phyloP scores from a whole-genome alignment of 2,797 vertebrate species.

The Dicrostonyx torquatus region DNA sequence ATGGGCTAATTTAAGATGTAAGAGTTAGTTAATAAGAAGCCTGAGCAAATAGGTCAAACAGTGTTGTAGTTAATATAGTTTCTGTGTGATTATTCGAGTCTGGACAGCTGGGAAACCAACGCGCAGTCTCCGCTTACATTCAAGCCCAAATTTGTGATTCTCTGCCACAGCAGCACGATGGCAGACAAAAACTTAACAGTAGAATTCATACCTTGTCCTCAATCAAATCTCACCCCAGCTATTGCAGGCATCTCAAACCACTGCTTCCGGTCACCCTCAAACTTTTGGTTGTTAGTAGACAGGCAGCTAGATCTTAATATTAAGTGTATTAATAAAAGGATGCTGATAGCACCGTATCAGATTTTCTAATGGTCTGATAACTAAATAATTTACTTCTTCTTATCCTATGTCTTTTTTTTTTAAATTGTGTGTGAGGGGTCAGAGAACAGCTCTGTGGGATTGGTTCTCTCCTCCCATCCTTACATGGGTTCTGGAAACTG shows the following conservation, averaged over 20 bases:
- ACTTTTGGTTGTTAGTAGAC: background rate
- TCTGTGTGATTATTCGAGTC: too few relatives aligned
- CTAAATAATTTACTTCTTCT: background rate
- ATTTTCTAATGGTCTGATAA: background rate
- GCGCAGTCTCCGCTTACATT: too few relatives aligned
- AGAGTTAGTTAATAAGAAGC: too few relatives aligned
- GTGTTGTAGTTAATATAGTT: too few relatives aligned
- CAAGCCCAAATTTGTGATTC: background rate
- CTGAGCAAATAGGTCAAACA: too few relatives aligned
- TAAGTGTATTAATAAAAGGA: background rate
- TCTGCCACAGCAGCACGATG: background rate
- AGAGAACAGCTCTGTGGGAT: background rate
- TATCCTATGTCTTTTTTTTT: background rate
- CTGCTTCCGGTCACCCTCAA: background rate
- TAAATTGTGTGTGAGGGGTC: background rate
- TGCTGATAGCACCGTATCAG: background rate
- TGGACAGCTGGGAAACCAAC: too few relatives aligned
- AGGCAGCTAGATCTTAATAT: background rate
- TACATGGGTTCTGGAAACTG: background rate
- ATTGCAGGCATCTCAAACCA: slow-evolving; percentile 13
- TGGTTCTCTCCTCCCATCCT: background rate
- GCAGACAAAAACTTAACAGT: background rate
- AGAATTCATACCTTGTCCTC: background rate
- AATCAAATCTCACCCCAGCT: background rate
- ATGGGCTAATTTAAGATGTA: too few relatives aligned